phyloP scores from a whole-genome alignment of 2,888 invertebrate species.

The Torymus texanus region DNA sequence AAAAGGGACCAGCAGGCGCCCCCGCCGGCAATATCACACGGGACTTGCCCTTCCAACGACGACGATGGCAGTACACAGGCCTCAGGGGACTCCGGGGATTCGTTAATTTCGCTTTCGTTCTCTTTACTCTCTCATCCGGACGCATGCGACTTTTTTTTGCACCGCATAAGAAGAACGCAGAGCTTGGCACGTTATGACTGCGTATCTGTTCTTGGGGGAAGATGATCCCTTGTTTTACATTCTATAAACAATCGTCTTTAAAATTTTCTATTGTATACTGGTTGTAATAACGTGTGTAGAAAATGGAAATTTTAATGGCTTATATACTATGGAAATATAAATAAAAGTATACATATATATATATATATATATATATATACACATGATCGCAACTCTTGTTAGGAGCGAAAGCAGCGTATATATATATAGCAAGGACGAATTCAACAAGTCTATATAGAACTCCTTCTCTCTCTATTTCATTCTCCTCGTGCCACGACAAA shows the following conservation, averaged over 20 bases:
- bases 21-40: slow-evolving; percentile 52
- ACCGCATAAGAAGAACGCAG: slow-evolving; percentile 4
- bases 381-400: too few relatives aligned
- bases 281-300: too few relatives aligned
- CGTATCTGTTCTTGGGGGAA: neutral
- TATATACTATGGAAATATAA: too few relatives aligned
- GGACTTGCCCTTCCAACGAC: neutral
- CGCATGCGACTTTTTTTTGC: slow-evolving; percentile 57
- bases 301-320: too few relatives aligned
- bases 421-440: slow-evolving; percentile 31
- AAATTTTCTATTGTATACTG: too few relatives aligned
- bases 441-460: slow-evolving; percentile 39
- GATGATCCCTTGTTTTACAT: too few relatives aligned
- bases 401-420: too few relatives aligned
- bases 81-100: slow-evolving; percentile 68
- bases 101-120: slow-evolving; percentile 68
- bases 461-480: too few relatives aligned
- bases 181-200: neutral
- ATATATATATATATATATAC: too few relatives aligned
- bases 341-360: too few relatives aligned
- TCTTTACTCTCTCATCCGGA: slow-evolving; percentile 55
- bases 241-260: too few relatives aligned
- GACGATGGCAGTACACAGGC: slow-evolving; percentile 48
- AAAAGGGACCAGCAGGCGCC: slow-evolving; percentile 59
- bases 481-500: slow-evolving; percentile 4